Base-by-base conservation (phyloP, 53 echinoderm and acorn worm genomes). In the Echinarachnius parma region DNA sequence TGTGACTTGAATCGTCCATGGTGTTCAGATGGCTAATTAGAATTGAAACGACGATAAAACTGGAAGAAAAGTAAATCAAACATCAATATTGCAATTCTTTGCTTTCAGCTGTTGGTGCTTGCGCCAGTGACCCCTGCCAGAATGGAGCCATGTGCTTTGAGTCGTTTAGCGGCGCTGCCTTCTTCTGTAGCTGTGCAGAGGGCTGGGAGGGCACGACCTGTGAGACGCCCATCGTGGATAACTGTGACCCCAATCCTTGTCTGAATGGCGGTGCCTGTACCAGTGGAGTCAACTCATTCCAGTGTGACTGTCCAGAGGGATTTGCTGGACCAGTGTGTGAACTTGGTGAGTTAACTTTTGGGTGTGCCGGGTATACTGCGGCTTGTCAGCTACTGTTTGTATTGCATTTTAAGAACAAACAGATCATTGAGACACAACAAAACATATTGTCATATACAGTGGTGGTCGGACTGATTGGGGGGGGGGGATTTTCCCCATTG, bases 261-360 rank as follows among this genome's bases (percentile, higher is more conserved):
- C 30, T 64, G 36, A 92, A 92, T 59, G 81, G 81, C 11, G 92
- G 84, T 16, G 28, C 24, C 4, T 92, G 92, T 56, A 46, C 49
- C 33, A 36, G 63, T 18, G 60, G 15, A 21, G 49, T 24, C 28
- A 58, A 36, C 9, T 30, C 53, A 4, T 92, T 75, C 48, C 9
- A 48, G 31, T 92, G 92, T 61, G 30, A 22, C 9, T 92, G 92
- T 60, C 75, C 79, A 7, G 61, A 33, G 1, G 84, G 88, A 23
- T 82, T 66, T 36, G 75, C 75, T 15, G 92, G 92, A 45, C 34
- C 61, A 9, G 53, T 81, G 31, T 92, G 92, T 64, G 72, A 88
- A 32, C 70, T 64, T 46, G 66, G 92, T 92, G 88, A 71, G 67
- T 33, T 28, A 2, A 36, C n/a, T n/a, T n/a, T n/a, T n/a, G n/a